Conservation (phyloP, 2,113 vertebrate species). For the Baryphthengus martii region DNA sequence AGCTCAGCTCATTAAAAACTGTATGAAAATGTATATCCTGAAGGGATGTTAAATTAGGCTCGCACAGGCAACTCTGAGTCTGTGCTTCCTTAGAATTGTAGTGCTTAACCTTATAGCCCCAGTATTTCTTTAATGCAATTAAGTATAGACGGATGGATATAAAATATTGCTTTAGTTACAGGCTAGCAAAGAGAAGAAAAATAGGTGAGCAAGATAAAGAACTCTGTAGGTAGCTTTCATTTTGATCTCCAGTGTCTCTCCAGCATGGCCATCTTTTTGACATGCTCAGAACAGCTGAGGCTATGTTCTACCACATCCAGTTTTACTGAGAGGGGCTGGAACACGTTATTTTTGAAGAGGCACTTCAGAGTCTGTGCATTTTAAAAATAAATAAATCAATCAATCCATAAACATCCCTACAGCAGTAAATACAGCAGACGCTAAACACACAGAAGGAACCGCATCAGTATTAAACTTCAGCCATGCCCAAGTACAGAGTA, state of each 20-base stretch:
- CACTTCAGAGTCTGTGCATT: not conserved
- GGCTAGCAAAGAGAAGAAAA: not conserved
- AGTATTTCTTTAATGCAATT: constrained; percentile 37
- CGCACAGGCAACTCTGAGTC: constrained; percentile 6
- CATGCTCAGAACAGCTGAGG: not conserved
- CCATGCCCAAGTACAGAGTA: not conserved
- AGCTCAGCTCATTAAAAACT: constrained; percentile 55
- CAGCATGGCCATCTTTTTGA: not conserved
- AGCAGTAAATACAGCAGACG: not conserved
- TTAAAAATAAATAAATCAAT: not conserved
- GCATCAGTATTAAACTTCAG: not conserved
- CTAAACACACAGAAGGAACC: not conserved
- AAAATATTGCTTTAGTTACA: not conserved
- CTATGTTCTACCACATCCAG: not conserved
- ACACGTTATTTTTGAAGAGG: not conserved
- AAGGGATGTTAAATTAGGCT: constrained; percentile 55
- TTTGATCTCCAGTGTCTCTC: not conserved
- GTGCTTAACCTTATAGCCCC: constrained; percentile 32
- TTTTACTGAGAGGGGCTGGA: not conserved
- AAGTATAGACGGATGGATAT: not conserved
- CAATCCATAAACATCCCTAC: not conserved
- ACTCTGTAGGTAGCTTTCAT: constrained; percentile 11
- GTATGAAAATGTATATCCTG: constrained; percentile 39
- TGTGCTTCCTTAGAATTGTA: constrained; percentile 36
- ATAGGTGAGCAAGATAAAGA: not conserved